Conservation (phyloP, 2,888 invertebrate species). For the Scaptomyza reducta region DNA sequence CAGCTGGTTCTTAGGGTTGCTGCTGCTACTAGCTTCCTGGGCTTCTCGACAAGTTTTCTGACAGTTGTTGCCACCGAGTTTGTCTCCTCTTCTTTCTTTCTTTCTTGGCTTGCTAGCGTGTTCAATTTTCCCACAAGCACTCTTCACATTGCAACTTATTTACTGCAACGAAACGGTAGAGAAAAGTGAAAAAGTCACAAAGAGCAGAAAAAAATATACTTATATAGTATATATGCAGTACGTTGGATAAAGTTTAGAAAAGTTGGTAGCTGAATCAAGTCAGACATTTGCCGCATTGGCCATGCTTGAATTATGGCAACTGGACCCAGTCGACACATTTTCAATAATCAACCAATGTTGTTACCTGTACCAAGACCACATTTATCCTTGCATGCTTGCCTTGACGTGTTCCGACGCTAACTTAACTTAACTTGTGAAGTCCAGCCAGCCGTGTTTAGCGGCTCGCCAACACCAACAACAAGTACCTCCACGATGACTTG, state of each 20-base stretch:
- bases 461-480: slow-evolving; percentile 9
- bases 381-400: slow-evolving; percentile 11
- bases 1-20: slow-evolving; percentile 39
- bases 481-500: slow-evolving; percentile 40
- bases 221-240: slow-evolving; percentile 2
- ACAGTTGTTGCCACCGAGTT: slow-evolving; percentile 24
- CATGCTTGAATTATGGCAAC: slow-evolving; percentile 73
- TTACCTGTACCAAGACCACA: slow-evolving; percentile 31
- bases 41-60: slow-evolving; percentile 65
- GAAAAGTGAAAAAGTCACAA: slow-evolving; percentile 44
- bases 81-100: slow-evolving; percentile 26
- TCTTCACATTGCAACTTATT: slow-evolving; percentile 78
- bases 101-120: slow-evolving; percentile 31
- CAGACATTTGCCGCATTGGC: slow-evolving; percentile 54
- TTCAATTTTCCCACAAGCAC: slow-evolving; percentile 58
- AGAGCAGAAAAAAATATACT: slow-evolving; percentile 9
- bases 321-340: slow-evolving; percentile 74
- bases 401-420: slow-evolving; percentile 49
- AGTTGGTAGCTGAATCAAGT: slow-evolving; percentile 48
- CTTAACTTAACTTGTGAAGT: slow-evolving; percentile 75
- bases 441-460: slow-evolving; percentile 63
- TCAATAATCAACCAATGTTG: slow-evolving; percentile 68
- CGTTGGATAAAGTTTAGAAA: slow-evolving; percentile 36
- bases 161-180: slow-evolving; percentile 61
- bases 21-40: slow-evolving; percentile 13